Evolutionary conservation across 2,113 vertebrate genomes (phyloP), one percentile per base, ranked within the genome.

Genomic region (Tapirus terrestris): DNA sequence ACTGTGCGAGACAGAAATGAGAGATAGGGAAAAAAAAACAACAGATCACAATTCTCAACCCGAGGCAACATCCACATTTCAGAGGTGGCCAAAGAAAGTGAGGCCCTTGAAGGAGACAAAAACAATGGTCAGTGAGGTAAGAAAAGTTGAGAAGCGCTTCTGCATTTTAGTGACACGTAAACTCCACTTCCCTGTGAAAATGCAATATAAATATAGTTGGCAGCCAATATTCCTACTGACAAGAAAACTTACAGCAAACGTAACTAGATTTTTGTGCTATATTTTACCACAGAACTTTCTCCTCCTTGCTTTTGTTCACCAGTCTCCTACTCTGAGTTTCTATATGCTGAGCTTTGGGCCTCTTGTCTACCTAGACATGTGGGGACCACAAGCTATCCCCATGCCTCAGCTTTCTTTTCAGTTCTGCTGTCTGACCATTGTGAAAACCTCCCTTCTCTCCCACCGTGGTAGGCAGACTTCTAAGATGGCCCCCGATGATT

Each of bases 91-190:
- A 61, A 79, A 36, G 23, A 67, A 91, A 89, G 14, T 12, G 8
- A 67, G 21, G 36, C 33, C 77, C 56, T 96, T 84, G 16, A 96
- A 72, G 36, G 31, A 70, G 48, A 67, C 61, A 95, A 95, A 83
- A 56, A 8, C 43, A 87, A 36, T 45, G 8, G 75, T 91, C n/a
- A 85, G 16, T 43, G 31, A 92, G 5, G n/a, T 51, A 39, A 79
- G 21, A 88, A 60, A 96, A 82, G 43, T 6, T 67, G 43, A 92
- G 63, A 94, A 86, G 77, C 63, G n/a, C 8, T 60, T 84, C 58
- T 75, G 27, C 88, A 36, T 94, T 97, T 86, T 85, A 85, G 27
- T 95, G 61, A 61, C 20, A 56, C 21, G 58, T 76, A 77, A 96
- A 89, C 16, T 80, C 18, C 20, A 33, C 21, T 89, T 92, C 20